Conservation (phyloP, 2,113 vertebrate species). For the Bubalus kerabau region DNA sequence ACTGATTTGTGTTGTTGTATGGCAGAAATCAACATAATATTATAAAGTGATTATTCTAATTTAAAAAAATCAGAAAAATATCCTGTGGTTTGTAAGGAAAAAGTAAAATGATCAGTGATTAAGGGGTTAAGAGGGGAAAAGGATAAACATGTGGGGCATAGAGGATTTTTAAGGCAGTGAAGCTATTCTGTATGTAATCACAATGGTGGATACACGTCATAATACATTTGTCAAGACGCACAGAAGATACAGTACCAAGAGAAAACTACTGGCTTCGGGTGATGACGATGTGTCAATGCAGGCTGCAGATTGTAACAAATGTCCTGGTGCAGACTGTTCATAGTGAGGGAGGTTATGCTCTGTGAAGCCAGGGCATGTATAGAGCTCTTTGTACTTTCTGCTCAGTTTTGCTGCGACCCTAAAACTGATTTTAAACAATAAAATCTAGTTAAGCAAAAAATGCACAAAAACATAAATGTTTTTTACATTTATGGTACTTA, state of each 20-base stretch:
- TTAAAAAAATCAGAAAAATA: not conserved
- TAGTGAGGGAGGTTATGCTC: not conserved
- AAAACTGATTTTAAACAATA: conserved; percentile 1
- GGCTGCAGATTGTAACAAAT: not conserved
- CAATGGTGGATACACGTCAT: not conserved
- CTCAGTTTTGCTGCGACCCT: not conserved
- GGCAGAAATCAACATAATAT: not conserved
- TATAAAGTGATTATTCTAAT: not conserved
- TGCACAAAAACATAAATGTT: not conserved
- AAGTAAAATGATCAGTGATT: not conserved
- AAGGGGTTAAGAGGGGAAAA: not conserved
- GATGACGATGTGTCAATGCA: not conserved
- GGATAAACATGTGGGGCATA: not conserved
- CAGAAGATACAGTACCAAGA: not conserved
- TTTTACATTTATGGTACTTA: not conserved
- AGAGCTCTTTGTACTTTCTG: not conserved
- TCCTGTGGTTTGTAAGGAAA: not conserved
- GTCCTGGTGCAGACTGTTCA: not conserved
- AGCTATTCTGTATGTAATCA: not conserved
- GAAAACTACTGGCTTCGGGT: not conserved
- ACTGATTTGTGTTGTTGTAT: not conserved
- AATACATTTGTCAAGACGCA: not conserved
- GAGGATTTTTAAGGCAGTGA: not conserved
- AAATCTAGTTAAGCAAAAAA: not conserved
- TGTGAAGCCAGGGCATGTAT: not conserved